Base-by-base conservation (phyloP, 1,140 invertebrate species). In the Apis florea region DNA sequence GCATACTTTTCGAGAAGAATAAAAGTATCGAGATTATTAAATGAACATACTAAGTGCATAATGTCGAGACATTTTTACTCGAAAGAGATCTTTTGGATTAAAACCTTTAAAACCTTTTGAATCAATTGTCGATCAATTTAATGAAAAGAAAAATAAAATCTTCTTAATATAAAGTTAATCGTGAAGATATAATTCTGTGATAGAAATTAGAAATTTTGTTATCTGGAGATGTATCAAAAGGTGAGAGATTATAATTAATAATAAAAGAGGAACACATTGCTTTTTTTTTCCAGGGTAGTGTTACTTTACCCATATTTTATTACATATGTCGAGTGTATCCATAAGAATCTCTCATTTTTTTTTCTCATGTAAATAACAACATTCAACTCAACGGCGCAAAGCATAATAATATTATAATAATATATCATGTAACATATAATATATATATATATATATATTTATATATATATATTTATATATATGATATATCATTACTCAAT, bases 331-430 rank as follows among this genome's bases (percentile, higher is more conserved):
- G 88, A 91, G 90, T 90, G 85, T 90, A 90, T 89, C 90, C 90
- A 91, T 90, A 90, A 90, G 90, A 91, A 89, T 89, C 85, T 92
- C 87, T 85, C 82, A 71, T 85, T 83, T 81, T 70, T n/a, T 73
- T 87, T 85, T 83, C 68, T 86, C 78, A 83, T 81, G 83, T 90
- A 90, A 84, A 91, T 91, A 92, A 92, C 90, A 93, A 93, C 92
- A 93, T 91, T 91, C 88, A 93, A 93, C 90, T 92, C 83, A 93
- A 92, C 91, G 84, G 89, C 88, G 90, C 90, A 90, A 93, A 93
- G 92, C 92, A 92, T 91, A 90, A 89, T 90, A 88, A 85, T 90
- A 76, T 92, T 85, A 91, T 91, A 89, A 88, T 89, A 84, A 90
- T 91, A 89, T 89, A 90, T 90, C 78, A 83, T 90, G 79, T 92